Base-by-base conservation (phyloP, 2,113 vertebrate genomes). In the Ibidorhyncha struthersii region DNA sequence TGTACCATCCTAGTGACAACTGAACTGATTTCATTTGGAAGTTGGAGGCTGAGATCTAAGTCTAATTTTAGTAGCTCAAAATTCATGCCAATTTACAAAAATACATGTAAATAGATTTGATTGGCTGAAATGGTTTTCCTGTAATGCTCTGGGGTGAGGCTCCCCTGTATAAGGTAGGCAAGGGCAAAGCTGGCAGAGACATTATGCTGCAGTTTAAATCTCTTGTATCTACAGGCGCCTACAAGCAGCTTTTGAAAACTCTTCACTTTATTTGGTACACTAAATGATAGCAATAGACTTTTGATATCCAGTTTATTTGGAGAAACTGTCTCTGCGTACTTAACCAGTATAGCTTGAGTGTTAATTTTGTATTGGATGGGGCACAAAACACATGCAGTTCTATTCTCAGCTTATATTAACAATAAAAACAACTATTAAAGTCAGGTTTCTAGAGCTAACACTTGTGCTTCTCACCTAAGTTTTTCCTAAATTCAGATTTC, bases 31-130 rank as follows among this genome's bases (percentile, higher is more conserved):
- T 93, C 30, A 58, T 49, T 84, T 96, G 70, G 27, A 95, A 65
- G 27, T 29, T 85, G 70, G 38, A 96, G 45, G 27, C 70, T 77
- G 78, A 91, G 52, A 86, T 63, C n/a, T 92, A 77, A 59, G 81
- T 47, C 80, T 91, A 94, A 95, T 93, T 95, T 96, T 97, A 93
- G 83, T 41, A 65, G 19, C 10, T 63, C 18, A 79, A 70, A 95
- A 95, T 58, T 29, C 43, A 58, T 93, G 52, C 61, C 70, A 79
- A n/a, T 91, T 85, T 89, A 94, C 87, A 93, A 92, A 93, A 78
- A 79, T 8, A 56, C 45, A n/a, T 71, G 50, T 78, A 95, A 91
- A 78, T 74, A 89, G 43, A 82, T 81, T 81, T 89, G 82, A 86
- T 80, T 73, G 72, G 69, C 40, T 91, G 77, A 92, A 96, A 89